Evolutionary conservation across 2,888 invertebrate genomes (phyloP).

Genomic region (Stenchaetothrips biformis): DNA sequence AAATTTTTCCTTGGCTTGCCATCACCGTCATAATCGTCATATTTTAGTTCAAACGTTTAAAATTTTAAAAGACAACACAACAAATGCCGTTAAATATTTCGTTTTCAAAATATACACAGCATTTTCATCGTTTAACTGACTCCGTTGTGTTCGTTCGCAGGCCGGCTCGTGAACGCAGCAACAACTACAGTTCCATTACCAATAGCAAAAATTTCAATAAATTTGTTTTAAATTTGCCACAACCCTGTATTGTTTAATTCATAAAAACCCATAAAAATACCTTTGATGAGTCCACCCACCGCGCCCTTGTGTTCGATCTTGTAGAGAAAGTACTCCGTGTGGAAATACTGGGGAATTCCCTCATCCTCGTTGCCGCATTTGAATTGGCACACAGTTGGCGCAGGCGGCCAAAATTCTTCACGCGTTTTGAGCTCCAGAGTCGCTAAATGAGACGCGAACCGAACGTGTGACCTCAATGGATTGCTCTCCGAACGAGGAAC

Average conservation of each 20-base stretch:
- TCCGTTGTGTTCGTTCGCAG: conserved; percentile 12
- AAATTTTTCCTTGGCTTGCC: too few relatives aligned
- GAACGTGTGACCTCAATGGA: too few relatives aligned
- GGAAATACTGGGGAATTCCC: too few relatives aligned
- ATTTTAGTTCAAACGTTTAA: neutral
- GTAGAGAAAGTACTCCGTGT: too few relatives aligned
- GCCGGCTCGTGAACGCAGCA: conserved; percentile 3
- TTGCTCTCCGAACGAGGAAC: too few relatives aligned
- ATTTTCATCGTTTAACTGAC: neutral
- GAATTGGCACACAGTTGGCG: too few relatives aligned
- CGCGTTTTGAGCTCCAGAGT: too few relatives aligned
- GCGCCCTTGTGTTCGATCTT: neutral
- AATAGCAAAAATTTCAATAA: conserved; percentile 1
- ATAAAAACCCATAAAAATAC: too few relatives aligned
- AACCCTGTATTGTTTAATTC: neutral
- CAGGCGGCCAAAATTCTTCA: too few relatives aligned
- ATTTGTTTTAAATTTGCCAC: neutral
- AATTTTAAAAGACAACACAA: neutral
- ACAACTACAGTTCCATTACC: neutral
- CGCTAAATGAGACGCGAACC: too few relatives aligned
- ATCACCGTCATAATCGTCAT: neutral
- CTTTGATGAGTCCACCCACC: too few relatives aligned
- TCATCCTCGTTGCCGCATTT: too few relatives aligned
- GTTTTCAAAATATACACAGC: neutral
- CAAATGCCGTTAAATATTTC: neutral